phyloP scores from a whole-genome alignment of 2,113 vertebrate species.

The Trinectes maculatus region DNA sequence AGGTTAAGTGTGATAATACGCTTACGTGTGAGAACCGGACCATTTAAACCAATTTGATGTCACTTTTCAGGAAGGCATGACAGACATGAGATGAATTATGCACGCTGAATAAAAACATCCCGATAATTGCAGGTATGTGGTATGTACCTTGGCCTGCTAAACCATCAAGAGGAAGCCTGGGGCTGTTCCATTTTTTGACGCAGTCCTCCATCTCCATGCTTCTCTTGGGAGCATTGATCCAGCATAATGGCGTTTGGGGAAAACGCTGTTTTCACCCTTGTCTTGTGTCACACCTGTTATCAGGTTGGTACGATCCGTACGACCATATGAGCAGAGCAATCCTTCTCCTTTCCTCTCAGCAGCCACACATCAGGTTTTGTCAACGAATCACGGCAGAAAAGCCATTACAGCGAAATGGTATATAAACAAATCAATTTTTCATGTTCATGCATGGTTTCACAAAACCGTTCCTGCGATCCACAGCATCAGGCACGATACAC shows the following conservation, averaged over 20 bases:
- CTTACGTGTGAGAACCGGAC: background rate
- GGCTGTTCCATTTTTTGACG: constrained; percentile 55
- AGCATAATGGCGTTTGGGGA: constrained; percentile 64
- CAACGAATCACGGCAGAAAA: constrained; percentile 51
- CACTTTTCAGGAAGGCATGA: constrained; percentile 11
- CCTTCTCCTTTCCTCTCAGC: constrained; percentile 21
- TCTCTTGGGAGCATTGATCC: constrained; percentile 64
- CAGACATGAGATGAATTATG: constrained; percentile 18
- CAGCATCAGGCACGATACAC: constrained; percentile 35
- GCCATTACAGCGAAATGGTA: constrained; percentile 62
- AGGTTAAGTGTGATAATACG: background rate
- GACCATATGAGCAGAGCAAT: constrained; percentile 46
- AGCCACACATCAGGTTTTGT: constrained; percentile 52
- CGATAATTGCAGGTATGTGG: constrained; percentile 43
- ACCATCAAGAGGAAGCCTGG: constrained; percentile 39
- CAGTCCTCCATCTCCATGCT: constrained; percentile 44
- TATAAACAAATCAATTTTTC: constrained; percentile 72
- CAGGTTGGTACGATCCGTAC: constrained; percentile 51
- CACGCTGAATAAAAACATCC: constrained; percentile 27
- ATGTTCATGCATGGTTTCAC: constrained; percentile 67
- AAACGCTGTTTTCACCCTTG: constrained; percentile 51
- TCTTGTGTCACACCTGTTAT: constrained; percentile 62
- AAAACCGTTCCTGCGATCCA: constrained; percentile 59
- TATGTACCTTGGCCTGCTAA: constrained; percentile 38
- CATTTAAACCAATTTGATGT: background rate